Evolutionary conservation across 2,113 vertebrate species (phyloP).

Genomic region (Paralichthys olivaceus): DNA sequence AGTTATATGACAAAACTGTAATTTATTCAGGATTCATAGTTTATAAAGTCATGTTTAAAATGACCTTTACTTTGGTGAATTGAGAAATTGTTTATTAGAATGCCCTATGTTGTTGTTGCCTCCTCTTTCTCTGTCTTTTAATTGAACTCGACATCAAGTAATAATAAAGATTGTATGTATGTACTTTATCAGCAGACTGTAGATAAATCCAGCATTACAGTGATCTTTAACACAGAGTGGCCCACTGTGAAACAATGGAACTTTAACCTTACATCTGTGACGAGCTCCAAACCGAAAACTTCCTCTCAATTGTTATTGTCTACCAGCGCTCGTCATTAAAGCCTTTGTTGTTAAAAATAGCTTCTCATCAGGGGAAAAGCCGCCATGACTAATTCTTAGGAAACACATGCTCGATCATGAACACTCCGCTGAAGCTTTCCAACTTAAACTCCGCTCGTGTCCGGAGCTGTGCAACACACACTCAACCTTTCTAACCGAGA

Average conservation of each 20-base stretch:
- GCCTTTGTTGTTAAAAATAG: constrained; percentile 79
- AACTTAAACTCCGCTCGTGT: constrained; percentile 40
- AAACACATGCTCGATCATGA: constrained; percentile 66
- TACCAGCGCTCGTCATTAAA: constrained; percentile 47
- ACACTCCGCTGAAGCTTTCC: constrained; percentile 38
- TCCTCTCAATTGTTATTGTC: constrained; percentile 75
- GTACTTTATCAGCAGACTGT: neutral
- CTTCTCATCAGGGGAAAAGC: constrained; percentile 54
- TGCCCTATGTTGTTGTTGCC: neutral
- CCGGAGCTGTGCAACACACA: constrained; percentile 26
- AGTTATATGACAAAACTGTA: too few species aligned
- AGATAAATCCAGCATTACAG: neutral
- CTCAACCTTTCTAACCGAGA: constrained; percentile 38
- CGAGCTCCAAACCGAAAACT: constrained; percentile 51
- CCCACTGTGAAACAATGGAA: constrained; percentile 14
- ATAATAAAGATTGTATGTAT: neutral
- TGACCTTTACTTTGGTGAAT: too few species aligned
- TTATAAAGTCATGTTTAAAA: too few species aligned
- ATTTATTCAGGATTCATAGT: too few species aligned
- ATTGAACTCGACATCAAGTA: neutral
- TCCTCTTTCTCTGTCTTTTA: neutral
- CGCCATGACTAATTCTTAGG: constrained; percentile 65
- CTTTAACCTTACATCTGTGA: constrained; percentile 38
- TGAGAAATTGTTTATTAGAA: too few species aligned
- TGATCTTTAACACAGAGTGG: neutral